phyloP scores from a whole-genome alignment of 1,140 invertebrate species.

The Drosophila pruinosa region DNA sequence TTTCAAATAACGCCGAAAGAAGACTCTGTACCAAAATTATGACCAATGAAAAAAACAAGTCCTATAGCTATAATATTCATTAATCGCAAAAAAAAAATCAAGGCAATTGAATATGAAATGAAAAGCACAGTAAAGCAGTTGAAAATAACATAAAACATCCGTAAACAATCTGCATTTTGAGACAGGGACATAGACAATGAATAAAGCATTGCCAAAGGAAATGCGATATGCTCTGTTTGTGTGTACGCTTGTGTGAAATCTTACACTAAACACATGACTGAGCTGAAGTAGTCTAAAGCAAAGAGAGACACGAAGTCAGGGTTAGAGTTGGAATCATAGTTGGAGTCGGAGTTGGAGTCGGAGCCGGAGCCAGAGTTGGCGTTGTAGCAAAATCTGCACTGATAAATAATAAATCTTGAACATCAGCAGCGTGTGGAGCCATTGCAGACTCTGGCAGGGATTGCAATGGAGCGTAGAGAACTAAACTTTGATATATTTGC shows the following conservation, averaged over 20 bases:
- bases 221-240: conserved; percentile 24
- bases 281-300: not conserved
- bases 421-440: conserved; percentile 50
- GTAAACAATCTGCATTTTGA: conserved; percentile 73
- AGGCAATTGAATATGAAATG: conserved; percentile 59
- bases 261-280: conserved; percentile 66
- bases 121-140: conserved; percentile 45
- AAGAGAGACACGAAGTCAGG: not conserved
- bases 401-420: conserved; percentile 73
- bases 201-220: conserved; percentile 55
- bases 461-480: conserved; percentile 14
- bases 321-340: not conserved
- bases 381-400: conserved; percentile 70
- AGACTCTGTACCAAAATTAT: too few relatives aligned
- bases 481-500: conserved; percentile 45
- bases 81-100: conserved; percentile 38
- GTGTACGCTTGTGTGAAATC: conserved; percentile 47
- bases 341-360: not conserved
- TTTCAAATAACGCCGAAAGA: too few relatives aligned
- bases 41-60: not conserved
- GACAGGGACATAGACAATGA: conserved; percentile 59
- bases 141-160: conserved; percentile 67
- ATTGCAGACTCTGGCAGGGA: not conserved
- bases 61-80: not conserved
- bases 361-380: conserved; percentile 28